Evolutionary conservation across 2,113 vertebrate genomes (phyloP).

Genomic region (Psophia crepitans): DNA sequence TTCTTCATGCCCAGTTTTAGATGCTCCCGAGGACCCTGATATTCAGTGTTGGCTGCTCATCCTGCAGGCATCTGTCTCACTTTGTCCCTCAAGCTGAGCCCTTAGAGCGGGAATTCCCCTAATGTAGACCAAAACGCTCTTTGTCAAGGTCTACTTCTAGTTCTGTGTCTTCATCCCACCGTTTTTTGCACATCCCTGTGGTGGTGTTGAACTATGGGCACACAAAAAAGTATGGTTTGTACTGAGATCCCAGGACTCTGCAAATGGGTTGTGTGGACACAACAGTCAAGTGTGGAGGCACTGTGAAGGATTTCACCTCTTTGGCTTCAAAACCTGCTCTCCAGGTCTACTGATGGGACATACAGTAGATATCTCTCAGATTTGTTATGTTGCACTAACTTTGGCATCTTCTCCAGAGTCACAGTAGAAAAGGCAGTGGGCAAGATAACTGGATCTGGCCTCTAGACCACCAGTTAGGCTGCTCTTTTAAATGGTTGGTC

Average conservation of each 20-base stretch:
- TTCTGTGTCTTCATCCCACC: background rate
- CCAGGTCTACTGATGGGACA: background rate
- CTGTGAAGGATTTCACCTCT: accelerated
- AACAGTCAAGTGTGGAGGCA: background rate
- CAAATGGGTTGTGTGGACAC: background rate
- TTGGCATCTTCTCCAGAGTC: background rate
- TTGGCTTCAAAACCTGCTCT: background rate
- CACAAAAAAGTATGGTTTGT: accelerated
- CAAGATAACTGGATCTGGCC: background rate
- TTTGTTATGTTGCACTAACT: background rate
- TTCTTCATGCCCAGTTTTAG: background rate
- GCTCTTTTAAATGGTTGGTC: background rate
- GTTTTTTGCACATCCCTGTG: background rate
- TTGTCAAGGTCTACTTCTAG: background rate
- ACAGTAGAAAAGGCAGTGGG: background rate
- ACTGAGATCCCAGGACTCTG: background rate
- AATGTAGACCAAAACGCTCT: background rate
- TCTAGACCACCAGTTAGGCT: background rate
- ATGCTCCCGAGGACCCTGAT: background rate
- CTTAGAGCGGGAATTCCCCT: background rate
- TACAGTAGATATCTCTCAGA: background rate
- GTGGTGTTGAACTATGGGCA: accelerated
- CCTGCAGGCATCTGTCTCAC: background rate
- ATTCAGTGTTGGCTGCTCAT: background rate
- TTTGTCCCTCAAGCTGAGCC: background rate